Evolutionary conservation across 2,888 invertebrate species (phyloP).

Genomic region (Coremacera marginata): DNA sequence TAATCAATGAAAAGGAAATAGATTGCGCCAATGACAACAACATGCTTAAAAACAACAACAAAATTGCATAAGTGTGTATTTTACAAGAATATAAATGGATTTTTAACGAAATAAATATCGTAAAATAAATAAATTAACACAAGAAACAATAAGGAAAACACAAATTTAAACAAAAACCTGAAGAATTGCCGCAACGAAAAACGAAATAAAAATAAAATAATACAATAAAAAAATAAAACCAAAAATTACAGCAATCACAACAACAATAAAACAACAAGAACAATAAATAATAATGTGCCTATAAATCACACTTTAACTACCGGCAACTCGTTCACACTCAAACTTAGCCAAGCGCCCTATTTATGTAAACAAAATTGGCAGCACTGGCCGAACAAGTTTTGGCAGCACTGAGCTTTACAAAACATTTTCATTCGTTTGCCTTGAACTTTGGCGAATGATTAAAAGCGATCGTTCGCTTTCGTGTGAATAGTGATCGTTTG

Average conservation of each 20-base stretch:
- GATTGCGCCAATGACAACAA: too few species aligned
- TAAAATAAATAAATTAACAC: too few species aligned
- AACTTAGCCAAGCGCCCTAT: background rate
- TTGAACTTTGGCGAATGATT: slow-evolving; percentile 25
- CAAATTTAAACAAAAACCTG: too few species aligned
- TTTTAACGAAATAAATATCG: too few species aligned
- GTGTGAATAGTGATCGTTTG: background rate
- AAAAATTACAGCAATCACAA: too few species aligned
- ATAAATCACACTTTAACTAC: background rate
- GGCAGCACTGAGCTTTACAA: background rate
- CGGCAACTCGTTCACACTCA: background rate
- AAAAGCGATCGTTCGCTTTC: background rate
- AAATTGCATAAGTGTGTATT: too few species aligned
- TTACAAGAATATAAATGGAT: too few species aligned
- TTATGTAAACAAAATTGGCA: background rate
- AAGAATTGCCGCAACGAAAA: too few species aligned
- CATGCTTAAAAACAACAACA: too few species aligned
- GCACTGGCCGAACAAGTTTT: background rate
- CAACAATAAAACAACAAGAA: background rate
- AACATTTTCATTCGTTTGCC: background rate
- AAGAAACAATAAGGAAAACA: too few species aligned
- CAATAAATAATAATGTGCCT: background rate
- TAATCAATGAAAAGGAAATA: too few species aligned
- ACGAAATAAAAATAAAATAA: background rate
- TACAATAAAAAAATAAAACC: too few species aligned